Evolutionary conservation across 2,888 invertebrate genomes (phyloP).

Genomic region (Luperina testacea): DNA sequence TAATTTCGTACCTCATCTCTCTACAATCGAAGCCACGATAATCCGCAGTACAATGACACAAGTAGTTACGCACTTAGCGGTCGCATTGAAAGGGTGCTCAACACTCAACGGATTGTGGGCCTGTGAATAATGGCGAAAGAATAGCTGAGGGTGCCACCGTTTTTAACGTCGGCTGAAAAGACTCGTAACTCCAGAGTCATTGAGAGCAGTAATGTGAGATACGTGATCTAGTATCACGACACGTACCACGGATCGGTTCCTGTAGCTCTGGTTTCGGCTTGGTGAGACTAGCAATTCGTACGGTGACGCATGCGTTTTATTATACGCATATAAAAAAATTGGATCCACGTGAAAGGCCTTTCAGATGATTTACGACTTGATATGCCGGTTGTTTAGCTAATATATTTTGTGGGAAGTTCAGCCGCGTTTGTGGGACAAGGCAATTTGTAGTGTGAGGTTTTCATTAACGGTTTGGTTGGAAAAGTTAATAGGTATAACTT

Average conservation of each 20-base stretch:
- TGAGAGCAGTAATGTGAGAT: constrained; percentile 79
- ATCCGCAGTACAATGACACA: constrained; percentile 78
- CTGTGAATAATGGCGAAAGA: constrained; percentile 84
- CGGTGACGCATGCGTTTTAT: constrained; percentile 75
- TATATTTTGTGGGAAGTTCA: constrained; percentile 47
- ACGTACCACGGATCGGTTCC: constrained; percentile 71
- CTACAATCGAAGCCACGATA: constrained; percentile 70
- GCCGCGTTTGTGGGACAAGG: constrained; percentile 7
- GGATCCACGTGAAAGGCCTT: constrained; percentile 58
- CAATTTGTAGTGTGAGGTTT: constrained; percentile 11
- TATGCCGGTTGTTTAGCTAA: constrained; percentile 57
- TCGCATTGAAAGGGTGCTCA: constrained; percentile 81
- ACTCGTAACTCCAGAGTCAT: constrained; percentile 83
- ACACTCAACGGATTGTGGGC: constrained; percentile 78
- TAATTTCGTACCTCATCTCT: background rate
- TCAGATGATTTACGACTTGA: constrained; percentile 64
- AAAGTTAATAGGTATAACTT: constrained; percentile 2
- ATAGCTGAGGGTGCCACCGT: constrained; percentile 79
- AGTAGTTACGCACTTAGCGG: constrained; percentile 78
- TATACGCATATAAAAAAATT: constrained; percentile 61
- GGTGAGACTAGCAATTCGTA: constrained; percentile 67
- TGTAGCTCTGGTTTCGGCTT: constrained; percentile 68
- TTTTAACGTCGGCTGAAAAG: constrained; percentile 81
- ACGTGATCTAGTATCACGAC: constrained; percentile 67
- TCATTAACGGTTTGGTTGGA: background rate